A percentile compares a stretch with the other conserved stretches of the same genome.
phyloP scores from a whole-genome alignment of 2,797 vertebrate species.

The Galaxias olidus region DNA sequence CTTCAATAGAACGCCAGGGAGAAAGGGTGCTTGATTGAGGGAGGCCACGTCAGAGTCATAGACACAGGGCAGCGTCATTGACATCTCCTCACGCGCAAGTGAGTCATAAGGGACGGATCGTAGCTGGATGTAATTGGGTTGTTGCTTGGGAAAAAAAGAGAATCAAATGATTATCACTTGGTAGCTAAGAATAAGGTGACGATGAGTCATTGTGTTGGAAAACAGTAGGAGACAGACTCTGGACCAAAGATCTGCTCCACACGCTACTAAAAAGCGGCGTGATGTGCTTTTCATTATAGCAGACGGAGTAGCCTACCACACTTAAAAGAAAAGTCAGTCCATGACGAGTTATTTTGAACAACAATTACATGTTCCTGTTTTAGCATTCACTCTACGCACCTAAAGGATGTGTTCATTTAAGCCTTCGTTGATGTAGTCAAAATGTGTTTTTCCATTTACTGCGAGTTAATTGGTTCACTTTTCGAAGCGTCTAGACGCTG shows the following conservation, averaged over 20 bases:
- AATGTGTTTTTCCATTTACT: conserved; percentile 19
- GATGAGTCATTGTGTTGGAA: conserved; percentile 40
- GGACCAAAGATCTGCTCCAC: conserved; percentile 8
- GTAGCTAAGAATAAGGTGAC: conserved; percentile 33
- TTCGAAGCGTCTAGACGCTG: conserved; percentile 12
- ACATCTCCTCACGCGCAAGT: conserved; percentile 4
- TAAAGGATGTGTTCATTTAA: no score
- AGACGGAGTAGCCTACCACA: no score
- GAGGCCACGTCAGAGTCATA: conserved; percentile 10
- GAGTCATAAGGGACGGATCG: conserved; percentile 12
- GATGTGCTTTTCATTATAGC: background rate
- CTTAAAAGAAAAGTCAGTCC: no score
- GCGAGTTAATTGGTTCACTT: no score
- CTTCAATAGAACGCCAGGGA: conserved; percentile 30
- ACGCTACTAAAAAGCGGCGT: background rate
- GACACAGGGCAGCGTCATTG: background rate
- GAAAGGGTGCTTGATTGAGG: conserved; percentile 10
- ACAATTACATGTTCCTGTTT: background rate
- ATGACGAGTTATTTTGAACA: no score
- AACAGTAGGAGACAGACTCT: conserved; percentile 5
- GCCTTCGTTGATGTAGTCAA: background rate
- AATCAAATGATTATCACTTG: conserved; percentile 21
- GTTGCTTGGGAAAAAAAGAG: conserved; percentile 15
- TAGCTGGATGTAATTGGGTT: conserved; percentile 4
- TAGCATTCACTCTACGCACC: background rate